Percentiles rank a stretch among this genome's conserved stretches.
These are phyloP conservation scores for Cyanocitta stelleri DNA, from an alignment of 2,113 vertebrate genomes.

Conservation along the genomic window DNA sequence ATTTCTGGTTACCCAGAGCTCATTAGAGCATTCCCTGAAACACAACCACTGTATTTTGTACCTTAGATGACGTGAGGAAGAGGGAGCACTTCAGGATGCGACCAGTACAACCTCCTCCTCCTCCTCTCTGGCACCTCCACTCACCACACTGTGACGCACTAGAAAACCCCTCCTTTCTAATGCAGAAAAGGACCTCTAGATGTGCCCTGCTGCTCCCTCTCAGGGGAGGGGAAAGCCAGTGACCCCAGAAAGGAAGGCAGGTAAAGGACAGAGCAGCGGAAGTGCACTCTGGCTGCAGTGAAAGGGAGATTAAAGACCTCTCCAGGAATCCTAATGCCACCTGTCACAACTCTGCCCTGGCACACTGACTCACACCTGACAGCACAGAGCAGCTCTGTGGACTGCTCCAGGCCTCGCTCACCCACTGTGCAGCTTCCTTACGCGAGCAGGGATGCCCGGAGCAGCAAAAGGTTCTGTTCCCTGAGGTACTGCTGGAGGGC, in stretches of 20 bases:
- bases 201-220: not conserved
- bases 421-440: not conserved
- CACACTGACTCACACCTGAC: not conserved
- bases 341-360: not conserved
- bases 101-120: not conserved
- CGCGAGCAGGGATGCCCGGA: not conserved
- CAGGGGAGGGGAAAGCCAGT: not conserved
- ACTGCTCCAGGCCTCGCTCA: not conserved
- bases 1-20: not conserved
- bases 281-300: not conserved
- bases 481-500: conserved; percentile 40
- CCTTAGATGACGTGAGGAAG: not conserved
- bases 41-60: not conserved
- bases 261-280: not conserved
- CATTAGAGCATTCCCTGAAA: not conserved
- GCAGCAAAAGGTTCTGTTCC: conserved; percentile 44
- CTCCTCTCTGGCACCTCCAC: not conserved
- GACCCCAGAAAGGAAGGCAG: not conserved
- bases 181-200: not conserved
- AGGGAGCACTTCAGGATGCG: not conserved
- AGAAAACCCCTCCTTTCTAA: not conserved
- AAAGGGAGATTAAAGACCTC: not conserved
- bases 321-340: not conserved
- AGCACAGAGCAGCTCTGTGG: not conserved
- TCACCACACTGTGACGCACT: not conserved